Evolutionary conservation across 2,888 invertebrate species (phyloP).

Genomic region (Andrena haemorrhoa): DNA sequence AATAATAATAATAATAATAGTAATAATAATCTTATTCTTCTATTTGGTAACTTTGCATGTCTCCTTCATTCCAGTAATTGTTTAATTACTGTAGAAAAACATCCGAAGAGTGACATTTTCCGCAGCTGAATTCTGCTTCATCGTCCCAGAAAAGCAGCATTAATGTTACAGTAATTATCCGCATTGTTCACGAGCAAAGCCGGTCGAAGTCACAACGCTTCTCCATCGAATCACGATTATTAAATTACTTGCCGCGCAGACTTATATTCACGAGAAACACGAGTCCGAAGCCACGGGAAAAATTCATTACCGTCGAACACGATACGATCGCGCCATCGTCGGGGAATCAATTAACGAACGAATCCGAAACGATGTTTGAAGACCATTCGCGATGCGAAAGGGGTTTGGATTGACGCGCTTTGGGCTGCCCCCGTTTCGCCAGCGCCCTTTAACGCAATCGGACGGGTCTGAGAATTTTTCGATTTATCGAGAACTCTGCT

Average conservation of each 20-base stretch:
- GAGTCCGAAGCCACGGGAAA: not conserved
- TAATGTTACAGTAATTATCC: not conserved
- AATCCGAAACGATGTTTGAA: conserved; percentile 25
- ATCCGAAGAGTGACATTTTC: no score
- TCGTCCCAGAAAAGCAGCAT: not conserved
- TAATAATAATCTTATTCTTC: no score
- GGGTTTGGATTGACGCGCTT: not conserved
- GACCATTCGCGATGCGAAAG: not conserved
- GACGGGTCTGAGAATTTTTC: conserved; percentile 9
- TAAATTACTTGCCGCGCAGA: conserved; percentile 6
- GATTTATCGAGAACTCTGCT: not conserved
- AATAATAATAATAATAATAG: no score
- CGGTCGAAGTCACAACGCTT: not conserved
- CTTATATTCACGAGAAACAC: conserved; percentile 8
- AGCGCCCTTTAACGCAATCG: not conserved
- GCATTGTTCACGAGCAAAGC: not conserved
- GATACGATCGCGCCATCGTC: conserved; percentile 11
- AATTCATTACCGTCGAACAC: conserved; percentile 28
- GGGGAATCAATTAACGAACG: conserved; percentile 40
- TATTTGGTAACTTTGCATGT: no score
- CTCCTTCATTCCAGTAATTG: not conserved
- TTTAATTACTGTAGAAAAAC: no score
- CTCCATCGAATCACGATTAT: conserved; percentile 1
- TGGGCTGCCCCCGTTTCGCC: not conserved
- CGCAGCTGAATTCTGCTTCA: not conserved